Base-by-base conservation (phyloP, 1,140 invertebrate genomes). In the Branchinecta lynchi region DNA sequence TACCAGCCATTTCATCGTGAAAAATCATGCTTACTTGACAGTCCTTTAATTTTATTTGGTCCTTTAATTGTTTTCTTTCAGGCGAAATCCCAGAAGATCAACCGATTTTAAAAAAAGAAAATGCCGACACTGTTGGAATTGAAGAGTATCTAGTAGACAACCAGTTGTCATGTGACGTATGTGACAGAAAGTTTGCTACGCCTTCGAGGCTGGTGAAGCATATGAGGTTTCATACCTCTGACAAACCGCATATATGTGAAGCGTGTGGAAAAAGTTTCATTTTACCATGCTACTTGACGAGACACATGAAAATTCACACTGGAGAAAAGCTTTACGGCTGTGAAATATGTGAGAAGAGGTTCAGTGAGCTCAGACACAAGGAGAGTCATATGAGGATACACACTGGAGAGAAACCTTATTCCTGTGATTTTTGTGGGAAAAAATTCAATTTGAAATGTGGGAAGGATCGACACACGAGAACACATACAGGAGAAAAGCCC, bases 401-500 rank as follows among this genome's bases (percentile, higher is more conserved):
- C 72, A 78, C 75, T 60, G 77, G 77, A 43, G 77, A 78, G 66
- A 79, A 78, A 68, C 78, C 78, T 10, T 77, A 77, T 72, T 76
- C 76, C 66, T 79, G 78, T 71, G 73, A 72, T 7, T 68, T 76
- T 72, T 79, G 78, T 72, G 72, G 74, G 12, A 79, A 78, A 68
- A 76, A 75, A 0, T 79, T 79, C 32, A 32, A 32, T 32, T 32
- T 32, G 32, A 32, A 32, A 32, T 32, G 32, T 32, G 32, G 32
- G 5, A 32, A 5, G 32, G 32, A 32, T 32, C 32, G 32, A 5
- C 32, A 32, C 32, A 32, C 32, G 32, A 32, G 32, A 32, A 32
- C 32, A 5, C 32, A 32, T 5, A 32, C 32, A 32, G 32, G 32
- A 32, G 32, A 32, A 32, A 32, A 32, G 32, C 32, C 32, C 5